Base-by-base conservation (phyloP, 2,797 vertebrate species). In the Siniperca obscura region DNA sequence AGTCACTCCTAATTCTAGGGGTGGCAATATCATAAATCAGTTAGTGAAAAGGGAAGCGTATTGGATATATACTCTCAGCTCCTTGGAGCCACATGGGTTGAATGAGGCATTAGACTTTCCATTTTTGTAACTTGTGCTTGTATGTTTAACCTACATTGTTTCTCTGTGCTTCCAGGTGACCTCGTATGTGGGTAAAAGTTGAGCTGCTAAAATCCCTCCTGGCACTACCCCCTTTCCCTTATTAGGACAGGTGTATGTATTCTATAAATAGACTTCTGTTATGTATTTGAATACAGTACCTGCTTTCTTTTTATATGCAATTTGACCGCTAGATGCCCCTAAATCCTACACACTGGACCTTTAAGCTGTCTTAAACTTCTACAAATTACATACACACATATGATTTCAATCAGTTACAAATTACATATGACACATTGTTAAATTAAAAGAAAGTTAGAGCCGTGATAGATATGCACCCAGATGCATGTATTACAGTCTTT, bases 61-160 rank as follows among this genome's bases (percentile, higher is more conserved):
- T 38, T 69, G 13, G 66, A 69, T 69, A 69, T 2, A 68, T 38
- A 38, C 48, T 53, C 66, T 52, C 44, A 67, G 38, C 30, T 53
- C 67, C 22, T 53, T 25, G 21, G 50, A 55, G 67, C 21, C 50
- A 52, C 22, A 44, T 25, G 7, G 6, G 22, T 44, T 27, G 17
- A 36, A 34, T 30, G 25, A 48, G 25, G 44, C 25, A 66, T 48
- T 66, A 48, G 46, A 48, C 44, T 30, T 9, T 65, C 13, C 46
- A 25, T 36, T 68, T 1, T 36, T 22, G 46, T 68, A 52, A 30
- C 30, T 21, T 53, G 9, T 11, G 19, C 5, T 6, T 50, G 10
- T 7, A 67, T 67, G 65, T 50, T 27, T 50, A 21, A 19, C 9
- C 27, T 34, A 14, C 4, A 40, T 8, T 40, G 38, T 40, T 7